Conservation (phyloP, 2,797 vertebrate species). For the Urocyon cinereoargenteus region DNA sequence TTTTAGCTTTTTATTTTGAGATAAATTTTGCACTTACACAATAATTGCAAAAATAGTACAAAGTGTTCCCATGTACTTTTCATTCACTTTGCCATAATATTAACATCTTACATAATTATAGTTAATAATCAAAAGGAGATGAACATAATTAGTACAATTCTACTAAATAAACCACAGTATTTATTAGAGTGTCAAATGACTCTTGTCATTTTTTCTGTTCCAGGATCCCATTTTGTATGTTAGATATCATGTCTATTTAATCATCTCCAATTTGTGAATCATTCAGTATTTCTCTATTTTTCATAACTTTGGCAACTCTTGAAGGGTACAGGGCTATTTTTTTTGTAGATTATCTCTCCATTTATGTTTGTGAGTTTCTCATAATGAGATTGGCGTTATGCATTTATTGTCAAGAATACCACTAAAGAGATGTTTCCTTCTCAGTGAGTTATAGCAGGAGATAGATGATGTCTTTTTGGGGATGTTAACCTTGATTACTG, state of each 20-base stretch:
- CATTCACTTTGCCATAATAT: neutral
- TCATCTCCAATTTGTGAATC: conserved; percentile 24
- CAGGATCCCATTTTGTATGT: neutral
- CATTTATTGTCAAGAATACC: conserved; percentile 1
- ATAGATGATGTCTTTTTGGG: neutral
- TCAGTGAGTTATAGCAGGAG: neutral
- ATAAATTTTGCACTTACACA: neutral
- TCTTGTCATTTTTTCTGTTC: neutral
- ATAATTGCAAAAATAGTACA: neutral
- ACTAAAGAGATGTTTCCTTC: neutral
- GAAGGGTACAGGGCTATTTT: neutral
- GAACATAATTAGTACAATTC: neutral
- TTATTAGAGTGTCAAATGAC: neutral
- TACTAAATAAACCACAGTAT: neutral
- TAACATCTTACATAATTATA: neutral
- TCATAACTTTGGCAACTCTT: conserved; percentile 46
- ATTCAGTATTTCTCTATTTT: neutral
- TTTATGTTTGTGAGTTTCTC: conserved; percentile 6
- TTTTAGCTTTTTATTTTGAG: conserved; percentile 30
- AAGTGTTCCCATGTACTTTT: neutral
- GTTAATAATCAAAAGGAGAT: conserved; percentile 18
- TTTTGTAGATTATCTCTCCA: conserved; percentile 6
- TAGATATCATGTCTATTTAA: neutral
- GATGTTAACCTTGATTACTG: neutral
- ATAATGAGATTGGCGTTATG: neutral